Base-by-base conservation (phyloP, 2,113 vertebrate species). In the Egretta garzetta region DNA sequence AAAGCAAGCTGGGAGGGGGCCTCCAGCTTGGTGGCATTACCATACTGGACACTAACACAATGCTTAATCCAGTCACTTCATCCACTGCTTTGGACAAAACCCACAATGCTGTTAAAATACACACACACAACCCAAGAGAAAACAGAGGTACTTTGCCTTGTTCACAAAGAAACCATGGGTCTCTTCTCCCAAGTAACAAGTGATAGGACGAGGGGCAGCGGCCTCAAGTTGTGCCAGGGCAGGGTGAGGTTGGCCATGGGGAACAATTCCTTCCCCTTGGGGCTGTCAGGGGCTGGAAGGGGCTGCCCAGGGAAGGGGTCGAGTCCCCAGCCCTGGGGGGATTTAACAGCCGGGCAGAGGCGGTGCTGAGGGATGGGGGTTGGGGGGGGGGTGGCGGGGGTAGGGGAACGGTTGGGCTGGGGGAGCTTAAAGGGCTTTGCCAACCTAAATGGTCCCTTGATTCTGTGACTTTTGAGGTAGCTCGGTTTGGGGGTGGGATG, bases 141-240 rank as follows among this genome's bases (percentile, higher is more conserved):
- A 12, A 35, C 12, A n/a, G 19, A 35, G 72, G 12, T 20, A 12
- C 12, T 59, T 28, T 83, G 60, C 52, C 30, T 77, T 68, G 20
- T 50, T 71, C 71, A 63, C 15, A 45, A 30, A 53, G 33, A 90
- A 41, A 43, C 53, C 10, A 15, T 3, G 59, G 24, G 8, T 58
- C 39, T 55, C 71, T 39, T 14, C 8, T 53, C 35, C 17, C 53
- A 60, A 37, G 37, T 28, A 47, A 39, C 14, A 74, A 27, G 52
- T 0, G 4, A 32, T 7, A 28, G 14, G 32, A 53, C 4, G 8
- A 68, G 37, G 20, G 33, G 15, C 68, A 75, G 45, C 0, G 1
- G 52, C 62, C 37, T 74, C 28, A 55, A 39, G 30, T 41, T 64
- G 49, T 3, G 1, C 19, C 24, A 64, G 28, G 9, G 41, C 16